Evolutionary conservation across 1,140 invertebrate genomes (phyloP), one percentile per base, ranked within the genome.

Genomic region (Lamellibrachia luymesi): DNA sequence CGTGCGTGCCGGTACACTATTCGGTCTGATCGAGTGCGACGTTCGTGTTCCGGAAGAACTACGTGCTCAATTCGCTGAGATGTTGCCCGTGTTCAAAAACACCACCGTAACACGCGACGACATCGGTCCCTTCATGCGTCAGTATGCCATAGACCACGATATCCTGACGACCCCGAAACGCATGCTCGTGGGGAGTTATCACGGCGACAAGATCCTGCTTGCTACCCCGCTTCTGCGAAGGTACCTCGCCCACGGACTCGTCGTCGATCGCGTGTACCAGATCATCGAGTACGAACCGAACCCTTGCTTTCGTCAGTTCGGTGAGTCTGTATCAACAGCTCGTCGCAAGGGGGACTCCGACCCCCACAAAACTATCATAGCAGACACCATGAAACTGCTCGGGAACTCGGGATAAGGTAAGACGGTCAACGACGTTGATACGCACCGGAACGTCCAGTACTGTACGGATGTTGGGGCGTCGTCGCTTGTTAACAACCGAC

Each of bases 111-210:
- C 90, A 5, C 92, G 91, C 8, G 90, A 94, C 25, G 91, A 49
- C 38, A 94, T 94, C 22, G 94, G 93, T 4, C 91, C 92, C 4
- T 93, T 92, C 51, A 94, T 94, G 94, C 94, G 93, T 92, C 10
- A 50, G 51, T 91, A 93, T 27, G 64, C 92, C 7, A 25, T 50
- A 90, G n/a, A n/a, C n/a, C n/a, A n/a, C 64, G 25, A 93, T 27
- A 90, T 94, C n/a, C 89, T 90, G 8, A 90, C 52, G 27, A 91
- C 92, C 64, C 91, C 93, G 4, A 50, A 90, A 27, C 89, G 90
- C 50, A 50, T 93, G 10, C 38, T 94, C 49, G 92, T 93, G 6
- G 90, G 93, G n/a, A 91, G 90, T 91, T 91, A 91, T 51, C 49
- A 91, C 27, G 90, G 90, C 90, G 90, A 91, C 7, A 17, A 91